These are phyloP conservation scores for Grammomys surdaster DNA, from an alignment of 2,113 vertebrate genomes.

Conservation along the genomic window DNA sequence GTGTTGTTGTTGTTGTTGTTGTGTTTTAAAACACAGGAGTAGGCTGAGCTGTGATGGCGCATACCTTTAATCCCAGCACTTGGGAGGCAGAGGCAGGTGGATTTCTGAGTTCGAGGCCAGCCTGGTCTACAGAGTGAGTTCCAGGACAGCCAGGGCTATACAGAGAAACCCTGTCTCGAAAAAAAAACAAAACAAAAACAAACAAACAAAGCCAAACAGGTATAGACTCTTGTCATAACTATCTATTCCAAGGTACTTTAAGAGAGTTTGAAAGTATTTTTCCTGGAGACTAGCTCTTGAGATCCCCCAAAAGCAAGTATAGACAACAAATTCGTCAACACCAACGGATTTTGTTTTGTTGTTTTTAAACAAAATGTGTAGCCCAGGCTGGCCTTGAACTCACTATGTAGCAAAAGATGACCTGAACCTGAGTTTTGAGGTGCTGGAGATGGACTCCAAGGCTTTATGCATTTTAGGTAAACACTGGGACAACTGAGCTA, in stretches of 20 bases:
- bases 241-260: slow-evolving; percentile 10
- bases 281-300: slow-evolving; percentile 17
- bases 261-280: background rate
- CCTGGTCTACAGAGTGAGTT: too few relatives aligned
- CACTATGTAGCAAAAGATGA: background rate
- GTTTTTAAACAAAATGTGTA: background rate
- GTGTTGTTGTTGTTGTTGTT: background rate
- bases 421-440: too few relatives aligned
- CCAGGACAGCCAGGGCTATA: too few relatives aligned
- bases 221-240: background rate
- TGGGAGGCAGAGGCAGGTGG: background rate
- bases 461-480: background rate
- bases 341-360: background rate
- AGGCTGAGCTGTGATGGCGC: too few relatives aligned
- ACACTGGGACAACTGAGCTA: background rate
- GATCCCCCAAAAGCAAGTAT: background rate
- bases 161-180: too few relatives aligned
- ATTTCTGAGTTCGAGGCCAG: too few relatives aligned
- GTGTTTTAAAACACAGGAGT: background rate
- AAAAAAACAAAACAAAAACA: too few relatives aligned
- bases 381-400: background rate
- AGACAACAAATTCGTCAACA: background rate
- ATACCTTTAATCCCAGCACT: background rate
- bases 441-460: background rate
- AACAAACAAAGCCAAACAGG: too few relatives aligned